Conservation (phyloP, 2,888 invertebrate species). For the Nemurella pictetii region DNA sequence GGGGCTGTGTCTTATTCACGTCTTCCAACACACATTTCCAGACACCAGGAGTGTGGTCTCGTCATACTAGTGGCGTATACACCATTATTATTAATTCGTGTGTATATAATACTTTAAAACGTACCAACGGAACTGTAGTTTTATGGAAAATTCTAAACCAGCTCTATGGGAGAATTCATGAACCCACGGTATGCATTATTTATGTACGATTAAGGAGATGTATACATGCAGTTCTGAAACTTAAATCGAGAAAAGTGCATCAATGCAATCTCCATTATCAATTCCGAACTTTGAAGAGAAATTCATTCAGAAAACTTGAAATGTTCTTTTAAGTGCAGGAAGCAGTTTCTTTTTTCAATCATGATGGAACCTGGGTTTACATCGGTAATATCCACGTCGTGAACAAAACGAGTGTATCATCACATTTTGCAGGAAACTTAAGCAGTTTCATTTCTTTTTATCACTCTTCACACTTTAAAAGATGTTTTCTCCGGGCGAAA, state of each 20-base stretch:
- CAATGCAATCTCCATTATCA: background rate
- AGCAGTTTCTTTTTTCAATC: background rate
- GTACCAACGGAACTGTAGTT: background rate
- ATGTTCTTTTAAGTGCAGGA: background rate
- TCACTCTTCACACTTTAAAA: conserved; percentile 3
- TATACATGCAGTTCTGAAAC: background rate
- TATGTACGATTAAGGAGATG: background rate
- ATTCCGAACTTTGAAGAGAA: background rate
- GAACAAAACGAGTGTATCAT: background rate
- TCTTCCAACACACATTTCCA: background rate
- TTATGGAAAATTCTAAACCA: background rate
- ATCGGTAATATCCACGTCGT: background rate
- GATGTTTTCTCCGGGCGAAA: background rate
- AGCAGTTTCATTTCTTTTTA: conserved; percentile 3
- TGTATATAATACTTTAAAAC: background rate
- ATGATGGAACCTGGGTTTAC: background rate
- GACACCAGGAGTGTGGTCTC: background rate
- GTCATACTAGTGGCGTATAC: background rate
- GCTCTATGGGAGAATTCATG: background rate
- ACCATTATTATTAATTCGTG: background rate
- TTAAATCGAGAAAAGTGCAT: background rate
- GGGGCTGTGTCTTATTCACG: background rate
- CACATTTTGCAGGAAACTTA: background rate
- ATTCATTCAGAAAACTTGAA: background rate
- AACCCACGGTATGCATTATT: background rate